Evolutionary conservation across 1,140 invertebrate genomes (phyloP).

Genomic region (silkworm (Bombyx mori)): DNA sequence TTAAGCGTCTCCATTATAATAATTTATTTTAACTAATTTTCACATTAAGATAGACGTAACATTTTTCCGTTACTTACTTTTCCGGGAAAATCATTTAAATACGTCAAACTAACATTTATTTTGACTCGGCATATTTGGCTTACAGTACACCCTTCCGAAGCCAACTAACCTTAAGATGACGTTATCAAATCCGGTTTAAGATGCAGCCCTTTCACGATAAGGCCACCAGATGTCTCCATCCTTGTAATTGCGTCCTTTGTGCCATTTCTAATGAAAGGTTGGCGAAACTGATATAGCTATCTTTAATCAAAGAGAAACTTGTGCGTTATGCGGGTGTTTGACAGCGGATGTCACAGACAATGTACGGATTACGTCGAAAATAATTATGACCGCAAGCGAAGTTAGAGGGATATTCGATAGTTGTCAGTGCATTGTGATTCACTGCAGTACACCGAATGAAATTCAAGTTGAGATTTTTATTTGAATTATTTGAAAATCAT

Average conservation of each 20-base stretch:
- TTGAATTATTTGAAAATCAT: no score
- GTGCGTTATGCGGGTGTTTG: conserved; percentile 48
- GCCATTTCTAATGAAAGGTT: conserved; percentile 59
- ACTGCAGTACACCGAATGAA: no score
- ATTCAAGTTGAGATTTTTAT: no score
- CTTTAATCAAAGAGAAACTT: conserved; percentile 65
- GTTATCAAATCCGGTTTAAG: conserved; percentile 22
- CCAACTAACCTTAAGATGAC: not conserved
- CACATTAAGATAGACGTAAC: no score
- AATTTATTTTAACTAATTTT: no score
- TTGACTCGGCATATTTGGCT: no score
- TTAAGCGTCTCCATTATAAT: no score
- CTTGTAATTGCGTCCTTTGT: conserved; percentile 63
- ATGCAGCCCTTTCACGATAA: conserved; percentile 62
- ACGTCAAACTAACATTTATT: no score
- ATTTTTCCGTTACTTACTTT: no score
- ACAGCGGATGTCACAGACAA: conserved; percentile 20
- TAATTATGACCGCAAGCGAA: conserved; percentile 6
- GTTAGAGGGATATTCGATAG: no score
- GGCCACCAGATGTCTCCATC: conserved; percentile 52
- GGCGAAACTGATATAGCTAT: conserved; percentile 63
- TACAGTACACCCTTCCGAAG: not conserved
- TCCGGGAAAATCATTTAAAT: no score
- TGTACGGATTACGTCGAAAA: conserved; percentile 12
- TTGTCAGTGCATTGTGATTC: no score